These are phyloP conservation scores for Poeciliopsis gracilis DNA, from an alignment of 2,797 vertebrate species.

Conservation along the genomic window DNA sequence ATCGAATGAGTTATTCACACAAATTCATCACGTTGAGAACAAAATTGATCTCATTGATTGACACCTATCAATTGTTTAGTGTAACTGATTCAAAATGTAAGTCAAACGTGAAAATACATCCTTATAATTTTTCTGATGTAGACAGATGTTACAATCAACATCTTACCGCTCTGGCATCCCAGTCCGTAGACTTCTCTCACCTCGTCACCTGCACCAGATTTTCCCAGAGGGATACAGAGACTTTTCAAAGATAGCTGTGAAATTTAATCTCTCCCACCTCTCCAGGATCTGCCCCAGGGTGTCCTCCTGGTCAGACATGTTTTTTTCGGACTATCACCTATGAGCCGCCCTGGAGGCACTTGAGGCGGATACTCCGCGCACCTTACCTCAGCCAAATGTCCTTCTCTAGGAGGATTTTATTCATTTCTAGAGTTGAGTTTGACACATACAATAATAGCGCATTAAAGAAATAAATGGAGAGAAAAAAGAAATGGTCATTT, in stretches of 20 bases:
- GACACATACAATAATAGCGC: neutral
- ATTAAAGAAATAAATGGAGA: neutral
- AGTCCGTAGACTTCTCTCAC: neutral
- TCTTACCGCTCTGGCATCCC: neutral
- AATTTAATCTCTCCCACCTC: constrained; percentile 7
- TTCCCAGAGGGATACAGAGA: neutral
- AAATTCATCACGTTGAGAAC: neutral
- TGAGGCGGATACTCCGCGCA: neutral
- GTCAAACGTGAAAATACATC: neutral
- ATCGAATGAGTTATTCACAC: neutral
- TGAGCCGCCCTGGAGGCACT: constrained; percentile 2
- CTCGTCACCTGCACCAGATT: neutral
- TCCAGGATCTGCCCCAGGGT: constrained; percentile 6
- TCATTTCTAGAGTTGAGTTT: neutral
- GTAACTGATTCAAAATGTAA: neutral
- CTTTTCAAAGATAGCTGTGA: constrained; percentile 5
- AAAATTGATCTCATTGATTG: neutral
- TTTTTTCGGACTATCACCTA: neutral
- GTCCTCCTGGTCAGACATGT: constrained; percentile 7
- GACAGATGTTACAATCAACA: neutral
- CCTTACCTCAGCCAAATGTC: neutral
- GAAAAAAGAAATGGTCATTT: neutral
- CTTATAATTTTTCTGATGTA: neutral
- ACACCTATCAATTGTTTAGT: neutral
- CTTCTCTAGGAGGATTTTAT: neutral